These are phyloP conservation scores for Drosophila azteca DNA, from an alignment of 1,140 invertebrate genomes.

Conservation along the genomic window DNA sequence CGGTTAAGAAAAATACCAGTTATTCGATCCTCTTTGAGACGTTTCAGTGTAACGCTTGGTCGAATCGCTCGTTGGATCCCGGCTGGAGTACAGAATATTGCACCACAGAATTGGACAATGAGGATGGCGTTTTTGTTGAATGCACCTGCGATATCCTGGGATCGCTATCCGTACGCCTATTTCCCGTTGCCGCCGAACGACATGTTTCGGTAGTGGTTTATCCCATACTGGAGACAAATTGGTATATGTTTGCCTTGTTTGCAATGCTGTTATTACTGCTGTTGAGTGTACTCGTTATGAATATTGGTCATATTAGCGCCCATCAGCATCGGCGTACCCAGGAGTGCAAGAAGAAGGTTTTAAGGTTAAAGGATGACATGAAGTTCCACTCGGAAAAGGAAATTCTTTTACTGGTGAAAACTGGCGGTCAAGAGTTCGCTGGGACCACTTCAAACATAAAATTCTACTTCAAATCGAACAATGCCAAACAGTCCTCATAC, in stretches of 20 bases:
- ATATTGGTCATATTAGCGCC: background rate
- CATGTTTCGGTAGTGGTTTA: background rate
- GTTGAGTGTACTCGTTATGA: background rate
- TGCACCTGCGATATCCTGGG: conserved; percentile 33
- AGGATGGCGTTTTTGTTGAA: background rate
- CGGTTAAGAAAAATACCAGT: background rate
- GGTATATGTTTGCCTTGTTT: background rate
- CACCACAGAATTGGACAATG: conserved; percentile 12
- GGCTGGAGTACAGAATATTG: conserved; percentile 32
- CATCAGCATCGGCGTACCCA: background rate
- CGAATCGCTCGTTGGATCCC: conserved; percentile 14
- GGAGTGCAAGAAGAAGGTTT: too few relatives aligned
- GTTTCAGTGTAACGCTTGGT: conserved; percentile 23
- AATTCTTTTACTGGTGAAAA: conserved; percentile 23
- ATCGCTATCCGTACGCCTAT: conserved; percentile 21
- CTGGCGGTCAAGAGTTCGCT: conserved; percentile 34
- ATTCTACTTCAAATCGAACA: conserved; percentile 34
- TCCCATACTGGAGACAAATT: background rate
- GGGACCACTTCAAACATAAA: conserved; percentile 44
- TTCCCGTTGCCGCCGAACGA: conserved; percentile 20
- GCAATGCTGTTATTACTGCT: background rate
- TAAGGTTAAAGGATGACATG: too few relatives aligned
- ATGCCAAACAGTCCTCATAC: conserved; percentile 1
- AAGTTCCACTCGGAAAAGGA: background rate
- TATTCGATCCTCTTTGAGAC: conserved; percentile 42